These are phyloP conservation scores for Coelopa frigida DNA, from an alignment of 1,140 invertebrate genomes.

Conservation along the genomic window DNA sequence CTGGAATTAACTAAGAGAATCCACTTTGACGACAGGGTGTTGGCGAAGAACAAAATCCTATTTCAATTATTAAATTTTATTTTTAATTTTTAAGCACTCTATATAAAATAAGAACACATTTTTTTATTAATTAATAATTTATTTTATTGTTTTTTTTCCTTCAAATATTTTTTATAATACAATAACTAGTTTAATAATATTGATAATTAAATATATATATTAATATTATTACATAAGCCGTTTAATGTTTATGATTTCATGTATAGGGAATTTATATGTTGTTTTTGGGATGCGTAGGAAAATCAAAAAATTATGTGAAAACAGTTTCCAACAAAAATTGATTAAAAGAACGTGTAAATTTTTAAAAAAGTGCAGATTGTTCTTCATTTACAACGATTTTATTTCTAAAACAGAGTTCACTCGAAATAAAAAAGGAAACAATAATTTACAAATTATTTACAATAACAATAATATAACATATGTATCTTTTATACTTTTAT, in stretches of 20 bases:
- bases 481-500: too few species aligned
- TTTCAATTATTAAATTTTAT: too few species aligned
- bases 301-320: not conserved
- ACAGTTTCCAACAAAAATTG: not conserved
- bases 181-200: constrained; percentile 9
- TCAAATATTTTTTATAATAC: constrained; percentile 8
- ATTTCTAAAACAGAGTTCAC: too few species aligned
- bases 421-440: too few species aligned
- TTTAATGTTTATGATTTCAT: constrained; percentile 5
- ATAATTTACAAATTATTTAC: too few species aligned
- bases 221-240: too few species aligned
- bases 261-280: constrained; percentile 3
- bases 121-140: not conserved
- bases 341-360: constrained; percentile 3
- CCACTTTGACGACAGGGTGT: too few species aligned
- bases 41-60: too few species aligned
- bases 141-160: constrained; percentile 9
- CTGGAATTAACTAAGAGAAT: too few species aligned
- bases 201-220: too few species aligned
- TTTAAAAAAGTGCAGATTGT: not conserved
- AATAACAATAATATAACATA: too few species aligned
- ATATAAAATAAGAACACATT: constrained; percentile 1
- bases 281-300: not conserved
- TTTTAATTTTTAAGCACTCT: not conserved
- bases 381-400: constrained; percentile 9